phyloP scores from a whole-genome alignment of 2,888 invertebrate genomes.

The Notodonta dromedarius region DNA sequence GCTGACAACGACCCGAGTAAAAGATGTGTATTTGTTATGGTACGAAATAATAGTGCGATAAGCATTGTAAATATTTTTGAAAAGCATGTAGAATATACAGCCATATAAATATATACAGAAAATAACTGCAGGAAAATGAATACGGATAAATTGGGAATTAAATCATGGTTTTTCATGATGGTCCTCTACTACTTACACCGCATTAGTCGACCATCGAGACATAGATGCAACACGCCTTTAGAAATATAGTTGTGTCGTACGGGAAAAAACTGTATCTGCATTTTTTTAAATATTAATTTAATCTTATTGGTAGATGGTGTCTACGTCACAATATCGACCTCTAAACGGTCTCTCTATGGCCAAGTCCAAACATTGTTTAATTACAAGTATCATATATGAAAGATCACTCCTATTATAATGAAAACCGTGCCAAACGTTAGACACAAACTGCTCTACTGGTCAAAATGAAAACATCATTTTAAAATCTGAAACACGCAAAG shows the following conservation, averaged over 20 bases:
- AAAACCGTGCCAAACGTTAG: too few relatives aligned
- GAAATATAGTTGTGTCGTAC: not conserved
- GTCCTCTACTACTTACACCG: not conserved
- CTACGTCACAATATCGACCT: too few relatives aligned
- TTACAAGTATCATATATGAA: too few relatives aligned
- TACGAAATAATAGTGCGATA: conserved; percentile 12
- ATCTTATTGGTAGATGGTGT: not conserved
- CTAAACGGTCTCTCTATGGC: too few relatives aligned
- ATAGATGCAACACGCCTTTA: not conserved
- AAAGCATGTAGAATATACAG: not conserved
- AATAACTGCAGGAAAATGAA: too few relatives aligned
- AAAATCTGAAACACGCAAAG: not conserved
- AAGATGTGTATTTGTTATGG: not conserved
- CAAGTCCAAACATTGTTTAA: too few relatives aligned
- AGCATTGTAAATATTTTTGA: not conserved
- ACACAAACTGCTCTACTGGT: too few relatives aligned
- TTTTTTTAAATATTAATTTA: not conserved
- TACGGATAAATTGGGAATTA: too few relatives aligned
- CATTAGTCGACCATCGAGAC: not conserved
- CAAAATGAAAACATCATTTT: not conserved
- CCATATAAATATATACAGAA: too few relatives aligned
- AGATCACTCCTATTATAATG: too few relatives aligned
- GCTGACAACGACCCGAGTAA: conserved; percentile 9
- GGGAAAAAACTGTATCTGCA: conserved; percentile 1
- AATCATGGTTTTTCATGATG: too few relatives aligned